phyloP scores from a whole-genome alignment of 2,113 vertebrate genomes.

The Pelobates fuscus region DNA sequence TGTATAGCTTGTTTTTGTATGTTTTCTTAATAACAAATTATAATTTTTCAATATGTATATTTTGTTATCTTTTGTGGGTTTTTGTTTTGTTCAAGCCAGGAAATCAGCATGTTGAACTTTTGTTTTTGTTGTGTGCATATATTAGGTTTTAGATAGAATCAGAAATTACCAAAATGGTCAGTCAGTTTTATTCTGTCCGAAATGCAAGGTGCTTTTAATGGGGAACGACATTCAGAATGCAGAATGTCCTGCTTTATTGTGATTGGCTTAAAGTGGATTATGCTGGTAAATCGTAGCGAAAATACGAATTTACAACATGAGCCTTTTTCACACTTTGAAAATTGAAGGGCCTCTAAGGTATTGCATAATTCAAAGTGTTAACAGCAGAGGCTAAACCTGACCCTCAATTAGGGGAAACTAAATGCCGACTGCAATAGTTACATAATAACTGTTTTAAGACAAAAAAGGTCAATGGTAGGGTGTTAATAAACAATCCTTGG shows the following conservation, averaged over 20 bases:
- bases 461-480: conserved; percentile 68
- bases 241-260: neutral
- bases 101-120: no score
- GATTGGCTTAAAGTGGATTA: conserved; percentile 17
- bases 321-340: neutral
- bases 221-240: no score
- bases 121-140: no score
- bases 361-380: neutral
- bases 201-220: no score
- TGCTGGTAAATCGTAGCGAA: neutral
- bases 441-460: conserved; percentile 63
- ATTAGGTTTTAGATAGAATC: no score
- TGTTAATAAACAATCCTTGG: conserved; percentile 76
- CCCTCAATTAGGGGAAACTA: conserved; percentile 1
- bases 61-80: no score
- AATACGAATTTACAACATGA: neutral
- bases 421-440: neutral
- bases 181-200: no score
- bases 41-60: no score
- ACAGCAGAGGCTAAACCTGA: neutral
- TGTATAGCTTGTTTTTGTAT: no score
- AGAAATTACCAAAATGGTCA: no score
- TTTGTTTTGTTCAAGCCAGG: no score
- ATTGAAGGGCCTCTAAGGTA: neutral
- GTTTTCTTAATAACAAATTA: no score